Percentiles rank a stretch among this genome's conserved stretches.
These are phyloP conservation scores for Eupeodes corollae DNA, from an alignment of 1,140 invertebrate genomes.

Conservation along the genomic window DNA sequence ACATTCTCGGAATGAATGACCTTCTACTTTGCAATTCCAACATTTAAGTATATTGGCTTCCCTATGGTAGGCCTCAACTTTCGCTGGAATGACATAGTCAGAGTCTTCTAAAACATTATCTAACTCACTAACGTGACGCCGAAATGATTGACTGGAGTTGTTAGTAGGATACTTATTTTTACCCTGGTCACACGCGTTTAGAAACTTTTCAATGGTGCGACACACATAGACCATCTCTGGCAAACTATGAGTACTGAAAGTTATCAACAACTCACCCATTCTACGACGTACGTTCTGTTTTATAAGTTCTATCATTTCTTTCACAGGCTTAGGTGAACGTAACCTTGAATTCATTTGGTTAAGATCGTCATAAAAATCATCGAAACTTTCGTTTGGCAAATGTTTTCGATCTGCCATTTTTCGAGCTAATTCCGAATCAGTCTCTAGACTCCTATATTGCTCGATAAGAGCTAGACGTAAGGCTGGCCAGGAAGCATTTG, in stretches of 20 bases:
- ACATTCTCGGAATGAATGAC: not conserved
- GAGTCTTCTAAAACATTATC: not conserved
- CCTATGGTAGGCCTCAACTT: slow-evolving; percentile 12
- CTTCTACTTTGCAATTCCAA: not conserved
- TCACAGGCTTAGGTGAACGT: not conserved
- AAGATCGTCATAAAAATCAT: not conserved
- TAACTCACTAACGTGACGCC: not conserved
- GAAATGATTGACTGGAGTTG: not conserved
- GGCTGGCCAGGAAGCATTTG: not conserved
- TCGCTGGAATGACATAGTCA: slow-evolving; percentile 7
- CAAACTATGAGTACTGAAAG: not conserved
- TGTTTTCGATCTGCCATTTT: not conserved
- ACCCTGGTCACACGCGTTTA: not conserved
- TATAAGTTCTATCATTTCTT: not conserved
- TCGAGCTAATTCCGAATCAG: not conserved
- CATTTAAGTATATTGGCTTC: too few relatives aligned
- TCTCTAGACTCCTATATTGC: not conserved
- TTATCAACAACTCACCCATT: not conserved
- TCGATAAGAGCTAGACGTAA: not conserved
- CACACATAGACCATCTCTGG: too few relatives aligned
- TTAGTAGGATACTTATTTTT: too few relatives aligned
- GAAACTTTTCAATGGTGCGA: not conserved
- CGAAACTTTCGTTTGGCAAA: not conserved
- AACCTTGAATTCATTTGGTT: not conserved
- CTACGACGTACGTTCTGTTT: not conserved